phyloP scores from a whole-genome alignment of 2,797 vertebrate species.

The Sebastes hopkinsi region DNA sequence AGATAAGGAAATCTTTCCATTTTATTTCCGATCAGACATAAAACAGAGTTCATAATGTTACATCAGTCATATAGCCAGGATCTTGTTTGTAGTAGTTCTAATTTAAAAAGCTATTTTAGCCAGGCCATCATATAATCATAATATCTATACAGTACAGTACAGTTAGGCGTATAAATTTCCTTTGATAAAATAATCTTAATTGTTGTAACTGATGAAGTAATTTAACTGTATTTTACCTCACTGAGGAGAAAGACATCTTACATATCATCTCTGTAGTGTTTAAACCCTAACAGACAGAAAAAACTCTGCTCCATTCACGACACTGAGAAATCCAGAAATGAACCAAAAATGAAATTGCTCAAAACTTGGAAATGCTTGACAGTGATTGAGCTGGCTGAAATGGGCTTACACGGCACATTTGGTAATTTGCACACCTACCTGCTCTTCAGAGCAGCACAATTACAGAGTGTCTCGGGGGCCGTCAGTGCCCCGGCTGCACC shows the following conservation, averaged over 20 bases:
- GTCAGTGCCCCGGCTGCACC: slow-evolving; percentile 60
- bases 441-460: slow-evolving; percentile 85
- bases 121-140: not conserved
- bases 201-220: not conserved
- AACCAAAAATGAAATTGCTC: slow-evolving; percentile 67
- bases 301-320: slow-evolving; percentile 43
- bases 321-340: slow-evolving; percentile 65
- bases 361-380: slow-evolving; percentile 77
- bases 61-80: not conserved
- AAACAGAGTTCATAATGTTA: not conserved
- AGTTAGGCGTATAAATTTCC: not conserved
- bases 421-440: slow-evolving; percentile 87
- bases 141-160: not conserved
- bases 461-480: slow-evolving; percentile 78
- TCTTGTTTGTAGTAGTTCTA: not conserved
- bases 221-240: not conserved
- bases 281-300: slow-evolving; percentile 26
- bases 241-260: not conserved
- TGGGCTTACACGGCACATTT: slow-evolving; percentile 85
- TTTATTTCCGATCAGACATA: not conserved
- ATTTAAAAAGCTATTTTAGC: not conserved
- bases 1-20: not conserved
- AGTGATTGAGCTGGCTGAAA: slow-evolving; percentile 81
- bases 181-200: not conserved
- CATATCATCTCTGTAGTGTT: slow-evolving; percentile 19